Evolutionary conservation across 1,140 invertebrate species (phyloP).

Genomic region (Ganaspis sp.): DNA sequence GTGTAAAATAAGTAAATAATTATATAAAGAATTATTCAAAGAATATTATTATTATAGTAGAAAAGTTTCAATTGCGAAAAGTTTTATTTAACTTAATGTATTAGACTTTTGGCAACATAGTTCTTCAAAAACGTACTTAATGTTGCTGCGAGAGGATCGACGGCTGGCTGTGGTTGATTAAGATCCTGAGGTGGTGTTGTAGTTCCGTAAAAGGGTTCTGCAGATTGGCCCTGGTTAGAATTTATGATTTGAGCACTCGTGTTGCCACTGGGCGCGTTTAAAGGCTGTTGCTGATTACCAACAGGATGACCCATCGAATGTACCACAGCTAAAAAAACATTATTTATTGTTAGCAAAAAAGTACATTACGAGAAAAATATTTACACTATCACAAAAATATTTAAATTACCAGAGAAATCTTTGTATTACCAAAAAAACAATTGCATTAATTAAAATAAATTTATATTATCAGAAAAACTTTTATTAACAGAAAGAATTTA

Average conservation of each 20-base stretch:
- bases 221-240: constrained; percentile 66
- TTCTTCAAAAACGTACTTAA: constrained; percentile 57
- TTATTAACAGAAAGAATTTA: no score
- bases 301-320: constrained; percentile 71
- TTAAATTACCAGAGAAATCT: neutral
- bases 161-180: constrained; percentile 68
- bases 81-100: no score
- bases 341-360: no score
- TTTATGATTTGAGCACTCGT: constrained; percentile 68
- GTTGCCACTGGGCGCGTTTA: constrained; percentile 64
- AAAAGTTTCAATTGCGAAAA: no score
- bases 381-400: constrained; percentile 49
- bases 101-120: no score
- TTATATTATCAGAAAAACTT: no score
- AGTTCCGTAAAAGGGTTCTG: constrained; percentile 70
- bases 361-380: no score
- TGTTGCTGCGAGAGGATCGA: constrained; percentile 67
- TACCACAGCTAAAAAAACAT: constrained; percentile 70
- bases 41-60: no score
- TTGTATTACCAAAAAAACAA: no score
- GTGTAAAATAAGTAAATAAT: neutral
- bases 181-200: constrained; percentile 72
- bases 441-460: no score
- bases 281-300: constrained; percentile 70
- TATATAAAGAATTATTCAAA: neutral